Percentiles rank a stretch among this genome's conserved stretches.
Conservation (phyloP, 2,797 vertebrate genomes). For the Anguilla obscura region DNA sequence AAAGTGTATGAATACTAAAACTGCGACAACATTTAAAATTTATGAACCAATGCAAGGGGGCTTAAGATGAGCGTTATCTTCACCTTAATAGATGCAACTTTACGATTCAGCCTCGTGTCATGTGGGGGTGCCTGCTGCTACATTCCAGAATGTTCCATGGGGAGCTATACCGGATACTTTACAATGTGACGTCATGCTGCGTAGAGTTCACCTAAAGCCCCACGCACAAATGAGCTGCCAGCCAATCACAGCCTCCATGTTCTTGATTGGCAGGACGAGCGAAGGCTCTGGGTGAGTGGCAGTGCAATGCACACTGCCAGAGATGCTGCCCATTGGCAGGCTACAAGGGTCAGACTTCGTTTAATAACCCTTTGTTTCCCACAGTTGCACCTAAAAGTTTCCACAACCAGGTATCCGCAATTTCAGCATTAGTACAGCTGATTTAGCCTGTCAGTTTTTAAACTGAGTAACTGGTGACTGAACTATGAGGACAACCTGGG, state of each 20-base stretch:
- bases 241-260: background rate
- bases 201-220: background rate
- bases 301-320: background rate
- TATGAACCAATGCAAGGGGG: constrained; percentile 58
- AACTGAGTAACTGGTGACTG: background rate
- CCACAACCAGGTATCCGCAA: background rate
- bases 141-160: constrained; percentile 41
- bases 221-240: background rate
- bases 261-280: background rate
- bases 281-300: background rate
- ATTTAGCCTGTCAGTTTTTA: background rate
- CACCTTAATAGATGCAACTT: constrained; percentile 51
- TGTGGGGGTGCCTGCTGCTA: constrained; percentile 44
- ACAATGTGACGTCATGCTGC: background rate
- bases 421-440: background rate
- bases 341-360: background rate
- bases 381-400: background rate
- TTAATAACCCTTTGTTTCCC: background rate
- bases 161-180: background rate
- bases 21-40: constrained; percentile 58
- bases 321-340: background rate
- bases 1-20: constrained; percentile 45
- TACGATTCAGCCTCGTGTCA: constrained; percentile 50
- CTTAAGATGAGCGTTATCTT: constrained; percentile 60
- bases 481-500: background rate